phyloP scores from a whole-genome alignment of 2,797 vertebrate genomes.

The Coregonus sp. region DNA sequence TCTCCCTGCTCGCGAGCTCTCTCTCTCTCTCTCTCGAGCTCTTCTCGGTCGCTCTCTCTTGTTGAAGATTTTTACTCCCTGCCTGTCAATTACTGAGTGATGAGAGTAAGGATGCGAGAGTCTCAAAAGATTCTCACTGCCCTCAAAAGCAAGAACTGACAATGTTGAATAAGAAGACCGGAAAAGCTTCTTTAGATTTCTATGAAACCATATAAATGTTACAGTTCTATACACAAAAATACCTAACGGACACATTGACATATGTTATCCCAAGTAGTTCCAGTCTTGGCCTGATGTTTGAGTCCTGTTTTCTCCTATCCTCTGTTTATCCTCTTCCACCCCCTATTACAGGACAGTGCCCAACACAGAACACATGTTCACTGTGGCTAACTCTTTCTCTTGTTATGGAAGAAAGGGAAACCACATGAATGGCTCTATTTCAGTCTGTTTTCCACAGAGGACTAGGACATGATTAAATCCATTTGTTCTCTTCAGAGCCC shows the following conservation, averaged over 20 bases:
- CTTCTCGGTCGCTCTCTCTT: no score
- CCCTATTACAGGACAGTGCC: neutral
- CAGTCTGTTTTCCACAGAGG: slow-evolving; percentile 14
- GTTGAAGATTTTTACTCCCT: no score
- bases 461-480: neutral
- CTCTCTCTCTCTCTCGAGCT: no score
- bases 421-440: slow-evolving; percentile 47
- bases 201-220: neutral
- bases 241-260: neutral
- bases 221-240: neutral
- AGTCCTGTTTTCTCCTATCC: neutral
- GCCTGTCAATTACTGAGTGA: no score
- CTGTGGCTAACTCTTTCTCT: slow-evolving; percentile 22
- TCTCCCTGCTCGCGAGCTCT: no score
- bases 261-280: neutral
- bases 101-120: neutral
- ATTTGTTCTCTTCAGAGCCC: slow-evolving; percentile 8
- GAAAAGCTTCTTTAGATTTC: no score
- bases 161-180: neutral
- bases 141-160: neutral
- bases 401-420: slow-evolving; percentile 35
- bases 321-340: neutral
- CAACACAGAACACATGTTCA: neutral
- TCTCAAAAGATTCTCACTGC: neutral
- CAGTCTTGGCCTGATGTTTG: neutral